These are phyloP conservation scores for Neoseiulus cucumeris DNA, from an alignment of 1,140 invertebrate species.

Conservation along the genomic window DNA sequence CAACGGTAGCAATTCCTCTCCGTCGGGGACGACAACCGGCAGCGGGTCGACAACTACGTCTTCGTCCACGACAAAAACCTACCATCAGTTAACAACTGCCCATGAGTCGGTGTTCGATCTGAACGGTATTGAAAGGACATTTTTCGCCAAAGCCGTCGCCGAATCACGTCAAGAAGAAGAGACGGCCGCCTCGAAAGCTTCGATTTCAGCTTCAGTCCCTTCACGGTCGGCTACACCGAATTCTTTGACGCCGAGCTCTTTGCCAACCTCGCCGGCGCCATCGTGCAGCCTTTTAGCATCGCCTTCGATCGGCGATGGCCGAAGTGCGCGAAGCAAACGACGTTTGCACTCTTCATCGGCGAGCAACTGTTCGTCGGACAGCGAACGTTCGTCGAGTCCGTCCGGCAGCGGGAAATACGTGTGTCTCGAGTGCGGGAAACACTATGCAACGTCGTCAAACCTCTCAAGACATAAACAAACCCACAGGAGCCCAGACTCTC, in stretches of 20 bases:
- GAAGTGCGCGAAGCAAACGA: constrained; percentile 6
- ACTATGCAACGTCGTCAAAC: constrained; percentile 87
- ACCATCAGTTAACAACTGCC: constrained; percentile 8
- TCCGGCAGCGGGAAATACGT: constrained; percentile 38
- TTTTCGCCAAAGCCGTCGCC: constrained; percentile 7
- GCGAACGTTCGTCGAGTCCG: constrained; percentile 11
- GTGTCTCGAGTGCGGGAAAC: constrained; percentile 85
- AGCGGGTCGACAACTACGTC: background rate
- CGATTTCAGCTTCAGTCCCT: background rate
- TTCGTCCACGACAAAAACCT: background rate
- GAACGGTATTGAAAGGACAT: constrained; percentile 5
- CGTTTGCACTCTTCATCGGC: background rate
- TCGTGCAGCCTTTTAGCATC: background rate
- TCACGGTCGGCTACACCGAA: background rate
- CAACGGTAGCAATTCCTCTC: background rate
- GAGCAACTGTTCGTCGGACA: constrained; percentile 4
- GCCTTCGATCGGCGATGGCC: background rate
- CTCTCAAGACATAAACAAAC: constrained; percentile 90
- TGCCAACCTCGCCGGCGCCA: background rate
- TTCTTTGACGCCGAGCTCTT: background rate
- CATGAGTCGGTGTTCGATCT: constrained; percentile 2
- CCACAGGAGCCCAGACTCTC: constrained; percentile 72
- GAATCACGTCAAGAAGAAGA: background rate
- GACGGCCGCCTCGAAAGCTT: background rate
- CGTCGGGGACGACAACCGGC: background rate